phyloP scores from a whole-genome alignment of 2,888 invertebrate species.

The Scaptomyza cyrtandrae region DNA sequence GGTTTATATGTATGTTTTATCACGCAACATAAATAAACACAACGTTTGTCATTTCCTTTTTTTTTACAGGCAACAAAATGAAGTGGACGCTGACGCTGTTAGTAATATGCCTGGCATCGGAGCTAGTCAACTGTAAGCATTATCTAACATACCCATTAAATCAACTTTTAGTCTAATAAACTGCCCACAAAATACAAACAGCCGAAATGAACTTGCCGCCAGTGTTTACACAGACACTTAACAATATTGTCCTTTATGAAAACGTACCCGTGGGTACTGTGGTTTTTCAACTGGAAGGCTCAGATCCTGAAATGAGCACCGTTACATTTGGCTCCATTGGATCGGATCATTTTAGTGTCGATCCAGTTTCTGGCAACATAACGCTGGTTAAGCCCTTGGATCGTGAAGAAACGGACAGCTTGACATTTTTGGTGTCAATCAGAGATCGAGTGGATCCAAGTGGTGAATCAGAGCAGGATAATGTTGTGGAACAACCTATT shows the following conservation, averaged over 20 bases:
- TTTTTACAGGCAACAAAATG: slow-evolving; percentile 56
- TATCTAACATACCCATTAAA: slow-evolving; percentile 7
- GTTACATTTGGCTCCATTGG: slow-evolving; percentile 90
- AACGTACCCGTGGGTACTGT: slow-evolving; percentile 91
- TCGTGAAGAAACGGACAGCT: slow-evolving; percentile 92
- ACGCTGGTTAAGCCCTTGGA: slow-evolving; percentile 92
- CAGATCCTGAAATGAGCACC: slow-evolving; percentile 92
- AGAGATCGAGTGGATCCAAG: slow-evolving; percentile 89
- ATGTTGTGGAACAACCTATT: slow-evolving; percentile 90
- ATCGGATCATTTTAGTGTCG: slow-evolving; percentile 92
- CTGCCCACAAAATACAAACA: slow-evolving; percentile 28
- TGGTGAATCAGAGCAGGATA: slow-evolving; percentile 87
- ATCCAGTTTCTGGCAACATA: slow-evolving; percentile 91
- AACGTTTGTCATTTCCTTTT: slow-evolving; percentile 36
- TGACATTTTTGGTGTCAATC: slow-evolving; percentile 92
- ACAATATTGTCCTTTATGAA: slow-evolving; percentile 91
- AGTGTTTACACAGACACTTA: slow-evolving; percentile 90
- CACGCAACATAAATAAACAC: slow-evolving; percentile 29
- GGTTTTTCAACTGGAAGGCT: slow-evolving; percentile 91
- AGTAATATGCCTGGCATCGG: slow-evolving; percentile 45
- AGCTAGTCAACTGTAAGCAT: slow-evolving; percentile 53
- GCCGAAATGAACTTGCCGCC: slow-evolving; percentile 88
- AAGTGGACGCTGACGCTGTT: slow-evolving; percentile 46
- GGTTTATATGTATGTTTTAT: slow-evolving; percentile 32
- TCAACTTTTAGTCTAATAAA: slow-evolving; percentile 2